Conservation (phyloP, 1,140 invertebrate species). For the Camponotus pennsylvanicus region DNA sequence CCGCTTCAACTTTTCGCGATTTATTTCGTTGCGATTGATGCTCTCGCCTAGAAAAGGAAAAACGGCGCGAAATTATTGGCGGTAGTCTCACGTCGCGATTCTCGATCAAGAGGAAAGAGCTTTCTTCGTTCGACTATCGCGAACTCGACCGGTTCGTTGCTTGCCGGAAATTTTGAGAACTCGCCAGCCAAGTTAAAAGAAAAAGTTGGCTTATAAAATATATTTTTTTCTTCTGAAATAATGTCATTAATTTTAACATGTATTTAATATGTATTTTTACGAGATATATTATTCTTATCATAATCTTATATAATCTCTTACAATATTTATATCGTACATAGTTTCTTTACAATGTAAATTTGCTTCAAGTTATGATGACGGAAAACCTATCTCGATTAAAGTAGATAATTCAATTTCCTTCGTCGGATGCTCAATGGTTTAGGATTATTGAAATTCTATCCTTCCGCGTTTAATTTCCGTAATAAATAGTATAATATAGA, state of each 20-base stretch:
- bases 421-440: background rate
- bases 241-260: background rate
- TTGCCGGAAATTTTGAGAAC: slow-evolving; percentile 16
- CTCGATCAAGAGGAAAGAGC: slow-evolving; percentile 52
- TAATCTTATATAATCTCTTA: background rate
- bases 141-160: slow-evolving; percentile 8
- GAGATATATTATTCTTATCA: background rate
- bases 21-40: slow-evolving; percentile 63
- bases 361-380: background rate
- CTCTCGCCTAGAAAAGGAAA: slow-evolving; percentile 30
- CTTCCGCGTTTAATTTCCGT: background rate
- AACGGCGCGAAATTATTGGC: slow-evolving; percentile 43
- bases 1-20: slow-evolving; percentile 57
- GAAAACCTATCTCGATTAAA: background rate
- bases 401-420: background rate
- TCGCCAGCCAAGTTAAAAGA: slow-evolving; percentile 1
- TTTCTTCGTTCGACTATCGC: slow-evolving; percentile 28
- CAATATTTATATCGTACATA: background rate
- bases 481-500: slow-evolving; percentile 14
- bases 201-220: background rate
- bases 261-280: background rate
- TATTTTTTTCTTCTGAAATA: background rate
- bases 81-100: slow-evolving; percentile 55
- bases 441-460: slow-evolving; percentile 18
- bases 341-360: background rate